These are phyloP conservation scores for Sternotherus odoratus DNA, from an alignment of 2,797 vertebrate genomes.

Conservation along the genomic window DNA sequence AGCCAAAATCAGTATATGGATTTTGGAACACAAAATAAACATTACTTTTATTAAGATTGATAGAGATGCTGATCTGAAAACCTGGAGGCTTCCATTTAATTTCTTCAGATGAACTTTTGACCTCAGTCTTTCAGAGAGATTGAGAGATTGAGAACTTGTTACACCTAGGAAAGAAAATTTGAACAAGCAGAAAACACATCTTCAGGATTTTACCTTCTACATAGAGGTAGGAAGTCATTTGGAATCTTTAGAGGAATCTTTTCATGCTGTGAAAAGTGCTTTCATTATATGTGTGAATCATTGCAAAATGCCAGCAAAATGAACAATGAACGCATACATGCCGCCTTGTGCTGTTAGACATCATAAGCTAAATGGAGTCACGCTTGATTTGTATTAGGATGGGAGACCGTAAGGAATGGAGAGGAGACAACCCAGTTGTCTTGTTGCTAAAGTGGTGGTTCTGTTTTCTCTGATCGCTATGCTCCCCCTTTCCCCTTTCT, in stretches of 20 bases:
- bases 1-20: neutral
- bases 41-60: neutral
- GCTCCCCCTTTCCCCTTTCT: neutral
- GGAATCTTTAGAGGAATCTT: neutral
- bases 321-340: neutral
- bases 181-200: neutral
- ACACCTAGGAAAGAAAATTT: neutral
- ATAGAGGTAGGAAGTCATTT: neutral
- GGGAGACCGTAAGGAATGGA: neutral
- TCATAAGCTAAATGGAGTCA: neutral
- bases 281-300: neutral
- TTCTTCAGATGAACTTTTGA: neutral
- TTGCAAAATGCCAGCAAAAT: neutral
- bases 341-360: neutral
- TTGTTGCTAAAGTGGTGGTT: neutral
- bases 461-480: neutral
- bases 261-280: neutral
- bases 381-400: neutral
- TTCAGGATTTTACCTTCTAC: neutral
- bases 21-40: constrained; percentile 2
- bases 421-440: neutral
- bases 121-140: neutral
- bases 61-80: neutral
- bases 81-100: neutral
- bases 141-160: neutral